Conservation (phyloP, 2,797 vertebrate species). For the Lithobates pipiens region DNA sequence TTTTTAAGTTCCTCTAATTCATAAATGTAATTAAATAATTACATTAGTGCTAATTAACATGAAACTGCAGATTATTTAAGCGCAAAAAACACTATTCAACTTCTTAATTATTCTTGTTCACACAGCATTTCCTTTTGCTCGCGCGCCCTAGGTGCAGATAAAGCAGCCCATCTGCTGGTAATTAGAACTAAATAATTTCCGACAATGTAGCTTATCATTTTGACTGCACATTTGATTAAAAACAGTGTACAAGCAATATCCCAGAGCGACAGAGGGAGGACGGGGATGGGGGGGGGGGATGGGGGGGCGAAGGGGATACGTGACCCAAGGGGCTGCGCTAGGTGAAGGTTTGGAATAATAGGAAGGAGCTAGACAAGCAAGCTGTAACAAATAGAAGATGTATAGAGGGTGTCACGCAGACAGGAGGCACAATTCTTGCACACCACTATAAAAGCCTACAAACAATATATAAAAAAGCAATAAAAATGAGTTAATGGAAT, state of each 20-base stretch:
- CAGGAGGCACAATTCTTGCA: slow-evolving; percentile 1
- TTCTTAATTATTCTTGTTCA: slow-evolving; percentile 99
- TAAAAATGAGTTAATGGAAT: neutral
- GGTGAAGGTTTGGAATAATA: slow-evolving; percentile 32
- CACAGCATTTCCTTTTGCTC: slow-evolving; percentile 97
- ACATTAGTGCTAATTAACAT: slow-evolving; percentile 99
- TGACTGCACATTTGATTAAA: slow-evolving; percentile 96
- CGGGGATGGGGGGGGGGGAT: slow-evolving; percentile 38
- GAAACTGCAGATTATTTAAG: slow-evolving; percentile 95
- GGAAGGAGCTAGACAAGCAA: neutral
- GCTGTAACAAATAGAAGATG: slow-evolving; percentile 33
- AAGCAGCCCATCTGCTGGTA: slow-evolving; percentile 99
- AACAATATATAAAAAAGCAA: slow-evolving; percentile 11
- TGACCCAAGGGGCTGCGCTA: slow-evolving; percentile 60
- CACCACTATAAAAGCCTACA: neutral
- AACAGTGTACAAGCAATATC: slow-evolving; percentile 83
- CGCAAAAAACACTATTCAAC: slow-evolving; percentile 98
- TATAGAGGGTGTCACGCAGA: neutral
- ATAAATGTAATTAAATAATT: slow-evolving; percentile 99
- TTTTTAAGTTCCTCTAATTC: slow-evolving; percentile 82
- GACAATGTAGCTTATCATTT: slow-evolving; percentile 97
- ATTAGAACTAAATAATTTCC: slow-evolving; percentile 99
- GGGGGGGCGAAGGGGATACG: slow-evolving; percentile 53
- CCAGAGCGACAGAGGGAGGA: slow-evolving; percentile 54
- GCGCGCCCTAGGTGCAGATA: slow-evolving; percentile 99